Evolutionary conservation across 2,113 vertebrate genomes (phyloP).

Genomic region (Petrocephalus zakoni): DNA sequence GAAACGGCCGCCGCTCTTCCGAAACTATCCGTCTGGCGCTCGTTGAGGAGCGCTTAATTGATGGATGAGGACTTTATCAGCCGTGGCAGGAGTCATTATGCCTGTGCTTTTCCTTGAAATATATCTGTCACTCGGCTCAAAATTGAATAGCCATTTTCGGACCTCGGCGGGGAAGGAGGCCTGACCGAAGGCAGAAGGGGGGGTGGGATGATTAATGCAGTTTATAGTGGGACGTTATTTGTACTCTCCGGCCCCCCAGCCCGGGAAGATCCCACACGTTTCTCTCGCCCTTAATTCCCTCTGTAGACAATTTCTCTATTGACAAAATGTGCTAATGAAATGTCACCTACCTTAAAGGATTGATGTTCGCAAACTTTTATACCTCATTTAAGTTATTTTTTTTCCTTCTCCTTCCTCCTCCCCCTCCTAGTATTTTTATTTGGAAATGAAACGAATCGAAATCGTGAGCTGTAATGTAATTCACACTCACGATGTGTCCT

Average conservation of each 20-base stretch:
- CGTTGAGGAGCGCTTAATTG: constrained; percentile 78
- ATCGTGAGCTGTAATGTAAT: constrained; percentile 34
- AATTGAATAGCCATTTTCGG: constrained; percentile 69
- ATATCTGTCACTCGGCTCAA: constrained; percentile 70
- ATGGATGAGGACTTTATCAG: constrained; percentile 82
- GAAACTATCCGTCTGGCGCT: constrained; percentile 57
- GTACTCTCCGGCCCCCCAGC: constrained; percentile 68
- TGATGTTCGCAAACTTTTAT: constrained; percentile 78
- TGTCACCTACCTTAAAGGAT: constrained; percentile 78
- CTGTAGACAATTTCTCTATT: constrained; percentile 76
- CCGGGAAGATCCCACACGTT: constrained; percentile 68
- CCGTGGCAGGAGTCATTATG: constrained; percentile 79
- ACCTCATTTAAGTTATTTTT: constrained; percentile 66
- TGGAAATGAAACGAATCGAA: constrained; percentile 32
- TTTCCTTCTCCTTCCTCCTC: neutral
- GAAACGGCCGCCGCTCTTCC: constrained; percentile 56
- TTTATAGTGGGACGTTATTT: constrained; percentile 70
- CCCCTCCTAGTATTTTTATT: constrained; percentile 22
- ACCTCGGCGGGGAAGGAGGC: constrained; percentile 51
- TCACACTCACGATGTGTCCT: neutral
- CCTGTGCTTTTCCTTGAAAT: constrained; percentile 80
- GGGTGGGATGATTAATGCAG: constrained; percentile 77
- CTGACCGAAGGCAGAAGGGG: constrained; percentile 61
- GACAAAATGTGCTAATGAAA: constrained; percentile 92
- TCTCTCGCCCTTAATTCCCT: constrained; percentile 64